Percentiles rank a stretch among this genome's conserved stretches.
phyloP scores from a whole-genome alignment of 1,140 invertebrate species.

The Drosophila willistoni region DNA sequence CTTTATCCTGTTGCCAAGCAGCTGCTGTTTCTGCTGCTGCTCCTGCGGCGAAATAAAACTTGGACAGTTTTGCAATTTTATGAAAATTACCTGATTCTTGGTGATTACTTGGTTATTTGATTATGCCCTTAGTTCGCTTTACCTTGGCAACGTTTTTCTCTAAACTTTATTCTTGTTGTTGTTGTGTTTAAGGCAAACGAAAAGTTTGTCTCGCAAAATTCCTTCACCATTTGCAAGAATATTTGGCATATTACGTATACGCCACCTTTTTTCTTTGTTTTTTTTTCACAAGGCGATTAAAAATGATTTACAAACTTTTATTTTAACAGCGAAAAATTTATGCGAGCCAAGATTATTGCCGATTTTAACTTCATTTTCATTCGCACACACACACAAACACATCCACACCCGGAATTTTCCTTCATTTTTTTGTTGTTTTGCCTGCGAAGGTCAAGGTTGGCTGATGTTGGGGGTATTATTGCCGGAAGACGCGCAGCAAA shows the following conservation, averaged over 20 bases:
- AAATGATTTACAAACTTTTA: constrained; percentile 26
- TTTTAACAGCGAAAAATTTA: constrained; percentile 47
- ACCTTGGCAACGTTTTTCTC: not conserved
- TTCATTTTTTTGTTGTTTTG: not conserved
- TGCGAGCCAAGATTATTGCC: constrained; percentile 50
- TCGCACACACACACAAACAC: not conserved
- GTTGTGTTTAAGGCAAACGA: not conserved
- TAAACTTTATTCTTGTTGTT: too few relatives aligned
- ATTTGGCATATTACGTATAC: constrained; percentile 30
- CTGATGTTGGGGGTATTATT: not conserved
- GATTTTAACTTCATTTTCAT: constrained; percentile 52
- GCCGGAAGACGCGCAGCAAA: constrained; percentile 14
- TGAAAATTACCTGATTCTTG: constrained; percentile 47
- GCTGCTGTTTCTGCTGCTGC: too few relatives aligned
- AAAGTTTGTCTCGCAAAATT: too few relatives aligned
- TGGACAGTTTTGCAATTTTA: constrained; percentile 48
- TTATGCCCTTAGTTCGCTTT: constrained; percentile 3
- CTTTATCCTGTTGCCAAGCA: not conserved
- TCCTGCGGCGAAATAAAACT: constrained; percentile 21
- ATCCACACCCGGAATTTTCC: constrained; percentile 18
- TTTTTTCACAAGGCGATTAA: constrained; percentile 56
- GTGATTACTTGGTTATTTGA: constrained; percentile 9
- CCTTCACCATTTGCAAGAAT: not conserved
- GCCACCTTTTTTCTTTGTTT: not conserved
- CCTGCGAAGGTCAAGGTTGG: constrained; percentile 59